These are phyloP conservation scores for Drosophila diplacantha DNA, from an alignment of 2,888 invertebrate genomes.

Conservation along the genomic window DNA sequence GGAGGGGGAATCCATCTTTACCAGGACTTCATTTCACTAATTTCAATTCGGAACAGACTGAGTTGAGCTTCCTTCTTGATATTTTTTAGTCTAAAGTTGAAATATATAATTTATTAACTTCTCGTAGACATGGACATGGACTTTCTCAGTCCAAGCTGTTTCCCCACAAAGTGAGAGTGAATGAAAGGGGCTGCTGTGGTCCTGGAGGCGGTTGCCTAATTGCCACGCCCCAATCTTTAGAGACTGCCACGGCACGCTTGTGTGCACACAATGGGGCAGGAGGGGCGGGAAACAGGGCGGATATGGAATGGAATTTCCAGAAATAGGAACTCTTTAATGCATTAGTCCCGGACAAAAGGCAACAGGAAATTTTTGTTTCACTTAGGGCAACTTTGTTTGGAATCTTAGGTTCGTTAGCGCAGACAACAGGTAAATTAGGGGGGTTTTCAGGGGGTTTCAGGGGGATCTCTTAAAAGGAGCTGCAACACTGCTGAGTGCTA, in stretches of 20 bases:
- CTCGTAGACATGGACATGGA: not conserved
- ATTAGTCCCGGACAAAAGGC: constrained; percentile 32
- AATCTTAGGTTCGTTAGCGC: constrained; percentile 15
- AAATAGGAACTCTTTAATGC: constrained; percentile 24
- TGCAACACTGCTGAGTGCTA: constrained; percentile 22
- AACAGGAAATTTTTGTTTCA: constrained; percentile 40
- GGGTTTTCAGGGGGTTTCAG: not conserved
- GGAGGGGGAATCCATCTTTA: not conserved
- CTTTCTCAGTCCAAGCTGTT: not conserved
- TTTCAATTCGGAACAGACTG: not conserved
- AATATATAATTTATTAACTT: not conserved
- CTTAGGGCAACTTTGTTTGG: constrained; percentile 20
- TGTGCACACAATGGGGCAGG: constrained; percentile 49
- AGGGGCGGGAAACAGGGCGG: not conserved
- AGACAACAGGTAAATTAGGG: constrained; percentile 13
- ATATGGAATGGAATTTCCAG: not conserved
- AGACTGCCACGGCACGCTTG: constrained; percentile 45
- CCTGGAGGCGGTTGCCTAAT: constrained; percentile 48
- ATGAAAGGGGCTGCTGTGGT: constrained; percentile 12
- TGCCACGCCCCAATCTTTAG: constrained; percentile 48
- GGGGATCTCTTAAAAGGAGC: not conserved
- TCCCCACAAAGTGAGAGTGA: constrained; percentile 23
- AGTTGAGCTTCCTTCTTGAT: too few relatives aligned
- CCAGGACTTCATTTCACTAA: not conserved
- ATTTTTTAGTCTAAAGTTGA: not conserved